Evolutionary conservation across 1,140 invertebrate species (phyloP), one percentile per base, ranked within the genome.

Genomic region (Colletes latitarsis): DNA sequence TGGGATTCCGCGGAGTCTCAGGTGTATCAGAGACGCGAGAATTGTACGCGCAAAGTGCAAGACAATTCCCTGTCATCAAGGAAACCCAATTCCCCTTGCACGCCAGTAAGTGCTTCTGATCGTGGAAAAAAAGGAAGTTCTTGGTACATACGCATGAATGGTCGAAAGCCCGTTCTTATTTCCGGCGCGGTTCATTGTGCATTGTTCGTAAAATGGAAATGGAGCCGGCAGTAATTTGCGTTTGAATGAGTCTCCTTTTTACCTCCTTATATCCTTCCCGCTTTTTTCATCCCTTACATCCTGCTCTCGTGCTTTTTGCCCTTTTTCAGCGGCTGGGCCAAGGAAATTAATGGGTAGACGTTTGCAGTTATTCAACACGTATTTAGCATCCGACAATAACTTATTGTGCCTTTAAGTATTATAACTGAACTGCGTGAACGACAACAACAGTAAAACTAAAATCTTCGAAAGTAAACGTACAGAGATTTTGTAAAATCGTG

Each of bases 191-290:
- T 79, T 85, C 69, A 70, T 58, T 53, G 55, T 63, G 72, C 80
- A 85, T 87, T 88, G 76, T 88, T 87, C 77, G 77, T 66, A 69
- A 87, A 85, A 87, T 87, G 80, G 77, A 81, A 85, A 85, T 84
- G 80, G 77, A 83, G 70, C 74, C 52, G 46, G 21, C 62, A 75
- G 67, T 84, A 87, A 88, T 88, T 88, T 85, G 81, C 85, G 71
- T 87, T 87, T 83, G 57, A 88, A 88, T 86, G 64, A 77, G 67
- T 63, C 73, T 69, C 55, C 75, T 57, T 88, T 64, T 62, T 62
- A 30, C 64, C 43, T 43, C 73, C 53, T 74, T 74, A 72, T 70
- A 72, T 64, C 69, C 76, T 77, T 75, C 49, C 64, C 62, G 39
- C 69, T 82, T 77, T 87, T 82, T 76, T 71, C 69, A 62, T 74